Evolutionary conservation across 2,113 vertebrate species (phyloP), one percentile per base, ranked within the genome.

Genomic region (Noturus placidus): DNA sequence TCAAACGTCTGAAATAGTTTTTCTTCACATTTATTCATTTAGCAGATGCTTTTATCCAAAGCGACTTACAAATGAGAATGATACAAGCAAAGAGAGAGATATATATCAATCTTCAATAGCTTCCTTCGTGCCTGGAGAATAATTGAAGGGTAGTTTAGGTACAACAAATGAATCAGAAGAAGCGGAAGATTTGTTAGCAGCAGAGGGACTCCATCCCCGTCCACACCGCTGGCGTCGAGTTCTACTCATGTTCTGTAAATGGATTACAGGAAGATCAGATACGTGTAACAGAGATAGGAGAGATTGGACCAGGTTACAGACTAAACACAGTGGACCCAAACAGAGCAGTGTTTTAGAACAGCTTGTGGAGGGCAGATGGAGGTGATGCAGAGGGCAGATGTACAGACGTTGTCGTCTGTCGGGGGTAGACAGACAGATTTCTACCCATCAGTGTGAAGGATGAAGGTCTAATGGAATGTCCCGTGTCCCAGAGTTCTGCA

Each of bases 291-390:
- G 30, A 38, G 30, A 56, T 81, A 14, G 33, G 33, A 35, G 19
- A 35, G 30, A 70, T 10, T 70, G 67, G 67, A 70, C 5, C 67
- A 70, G 67, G 15, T 35, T 35, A 19, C 33, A 70, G 67, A 70
- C 17, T 35, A 78, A 61, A 81, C 42, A n/a, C 35, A 87, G 54
- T 25, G 30, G 50, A 33, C 59, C 42, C 57, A 85, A 50, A 52
- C 27, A 33, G 52, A 90, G 89, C 84, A 77, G 57, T 74, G 82
- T 86, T 50, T 85, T 56, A 78, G 82, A 82, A 79, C 59, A 50
- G 86, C 86, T 85, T 87, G 61, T 3, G 35, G 33, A 42, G 77
- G 84, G 90, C 92, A 93, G 91, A 91, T 93, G 93, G 91, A 91
- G 86, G 83, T 81, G 89, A 74, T 88, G 50, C 77, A 63, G 14